A percentile compares a stretch with the other conserved stretches of the same genome.
phyloP scores from a whole-genome alignment of 2,797 vertebrate species.

The Hydrophis major region DNA sequence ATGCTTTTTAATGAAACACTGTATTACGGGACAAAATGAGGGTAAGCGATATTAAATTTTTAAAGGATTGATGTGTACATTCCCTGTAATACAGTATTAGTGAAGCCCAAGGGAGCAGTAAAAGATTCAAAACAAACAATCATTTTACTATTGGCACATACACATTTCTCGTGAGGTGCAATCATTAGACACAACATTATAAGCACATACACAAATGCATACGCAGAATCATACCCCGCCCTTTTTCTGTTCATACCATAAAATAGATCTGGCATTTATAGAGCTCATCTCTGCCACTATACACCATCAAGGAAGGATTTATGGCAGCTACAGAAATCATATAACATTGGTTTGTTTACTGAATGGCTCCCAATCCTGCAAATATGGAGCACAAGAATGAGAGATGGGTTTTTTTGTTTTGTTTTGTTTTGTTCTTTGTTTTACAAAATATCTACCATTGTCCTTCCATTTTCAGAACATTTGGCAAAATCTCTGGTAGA shows the following conservation, averaged over 20 bases:
- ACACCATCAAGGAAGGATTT: slow-evolving; percentile 43
- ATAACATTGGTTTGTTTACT: slow-evolving; percentile 26
- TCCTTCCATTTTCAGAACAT: neutral
- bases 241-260: slow-evolving; percentile 8
- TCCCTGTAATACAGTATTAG: slow-evolving; percentile 1
- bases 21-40: slow-evolving; percentile 13
- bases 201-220: neutral
- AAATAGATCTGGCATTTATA: slow-evolving; percentile 34
- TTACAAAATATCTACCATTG: too few species aligned
- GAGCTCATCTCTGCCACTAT: slow-evolving; percentile 22
- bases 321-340: slow-evolving; percentile 20
- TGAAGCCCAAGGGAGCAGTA: slow-evolving; percentile 21
- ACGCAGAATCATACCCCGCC: neutral
- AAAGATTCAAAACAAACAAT: slow-evolving; percentile 50
- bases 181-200: slow-evolving; percentile 55
- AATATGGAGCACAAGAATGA: neutral
- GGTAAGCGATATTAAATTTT: neutral
- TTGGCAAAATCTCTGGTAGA: neutral
- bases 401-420: neutral
- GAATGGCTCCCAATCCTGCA: neutral
- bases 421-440: neutral
- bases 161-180: slow-evolving; percentile 47
- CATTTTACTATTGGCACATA: slow-evolving; percentile 34
- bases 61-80: neutral
- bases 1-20: neutral